These are phyloP conservation scores for Gastrophysa polygoni DNA, from an alignment of 2,888 invertebrate genomes.

Conservation along the genomic window DNA sequence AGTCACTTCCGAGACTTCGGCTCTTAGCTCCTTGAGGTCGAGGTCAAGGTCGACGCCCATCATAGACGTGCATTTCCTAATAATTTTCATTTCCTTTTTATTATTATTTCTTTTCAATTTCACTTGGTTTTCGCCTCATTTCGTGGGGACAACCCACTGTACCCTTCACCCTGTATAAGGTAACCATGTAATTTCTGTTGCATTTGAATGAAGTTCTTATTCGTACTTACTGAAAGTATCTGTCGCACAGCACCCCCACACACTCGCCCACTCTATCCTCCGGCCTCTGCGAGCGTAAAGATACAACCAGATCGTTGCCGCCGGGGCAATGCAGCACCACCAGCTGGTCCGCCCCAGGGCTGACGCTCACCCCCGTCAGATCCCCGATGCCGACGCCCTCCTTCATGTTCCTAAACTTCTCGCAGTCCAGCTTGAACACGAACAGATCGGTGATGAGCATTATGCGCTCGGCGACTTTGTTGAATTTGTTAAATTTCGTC, in stretches of 20 bases:
- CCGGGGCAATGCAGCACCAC: constrained; percentile 84
- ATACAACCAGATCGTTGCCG: constrained; percentile 89
- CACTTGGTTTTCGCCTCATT: too few relatives aligned
- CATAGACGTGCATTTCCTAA: too few relatives aligned
- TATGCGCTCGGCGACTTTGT: constrained; percentile 79
- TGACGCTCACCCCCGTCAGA: constrained; percentile 83
- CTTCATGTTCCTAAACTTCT: constrained; percentile 87
- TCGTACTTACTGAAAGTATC: constrained; percentile 74
- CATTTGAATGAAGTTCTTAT: too few relatives aligned
- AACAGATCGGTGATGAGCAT: constrained; percentile 83
- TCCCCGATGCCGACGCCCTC: constrained; percentile 63
- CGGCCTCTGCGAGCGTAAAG: constrained; percentile 61
- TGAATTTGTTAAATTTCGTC: constrained; percentile 72
- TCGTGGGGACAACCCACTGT: too few relatives aligned
- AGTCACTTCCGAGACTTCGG: too few relatives aligned
- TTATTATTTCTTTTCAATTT: too few relatives aligned
- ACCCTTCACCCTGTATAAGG: too few relatives aligned
- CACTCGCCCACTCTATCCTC: constrained; percentile 88
- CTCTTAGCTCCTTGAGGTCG: too few relatives aligned
- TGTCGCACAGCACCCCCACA: constrained; percentile 78
- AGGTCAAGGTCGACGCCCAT: too few relatives aligned
- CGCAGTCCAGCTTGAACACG: constrained; percentile 85
- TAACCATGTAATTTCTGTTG: too few relatives aligned
- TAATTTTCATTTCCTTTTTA: too few relatives aligned
- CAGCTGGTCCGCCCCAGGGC: constrained; percentile 85